Evolutionary conservation across 2,888 invertebrate genomes (phyloP).

Genomic region (Aricia artaxerxes): DNA sequence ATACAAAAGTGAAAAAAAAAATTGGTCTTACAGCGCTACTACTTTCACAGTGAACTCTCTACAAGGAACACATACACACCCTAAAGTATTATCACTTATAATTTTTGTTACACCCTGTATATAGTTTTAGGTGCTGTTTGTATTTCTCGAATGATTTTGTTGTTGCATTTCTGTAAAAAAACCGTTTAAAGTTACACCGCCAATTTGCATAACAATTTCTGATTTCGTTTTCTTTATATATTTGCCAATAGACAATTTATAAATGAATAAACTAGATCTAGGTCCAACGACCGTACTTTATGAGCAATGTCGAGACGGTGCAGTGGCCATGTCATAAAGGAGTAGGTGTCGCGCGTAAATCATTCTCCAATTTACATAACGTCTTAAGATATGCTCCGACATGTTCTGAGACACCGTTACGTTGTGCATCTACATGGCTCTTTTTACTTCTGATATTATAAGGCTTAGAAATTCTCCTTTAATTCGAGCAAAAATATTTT

Average conservation of each 20-base stretch:
- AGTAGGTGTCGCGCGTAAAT: slow-evolving; percentile 17
- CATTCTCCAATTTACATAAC: slow-evolving; percentile 26
- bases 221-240: neutral
- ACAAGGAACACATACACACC: too few species aligned
- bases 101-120: too few species aligned
- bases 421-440: neutral
- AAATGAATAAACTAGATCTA: neutral
- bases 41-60: too few species aligned
- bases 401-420: slow-evolving; percentile 20
- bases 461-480: neutral
- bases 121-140: too few species aligned
- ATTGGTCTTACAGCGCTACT: too few species aligned
- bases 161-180: too few species aligned
- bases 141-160: too few species aligned
- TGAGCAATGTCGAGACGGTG: neutral
- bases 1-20: too few species aligned
- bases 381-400: slow-evolving; percentile 23
- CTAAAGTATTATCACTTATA: too few species aligned
- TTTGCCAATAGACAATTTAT: neutral
- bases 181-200: too few species aligned
- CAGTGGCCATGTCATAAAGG: slow-evolving; percentile 1
- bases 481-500: too few species aligned
- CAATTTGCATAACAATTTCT: too few species aligned
- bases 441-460: neutral
- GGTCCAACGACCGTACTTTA: neutral